Base-by-base conservation (phyloP, 2,113 vertebrate genomes). In the Alexandromys fortis region DNA sequence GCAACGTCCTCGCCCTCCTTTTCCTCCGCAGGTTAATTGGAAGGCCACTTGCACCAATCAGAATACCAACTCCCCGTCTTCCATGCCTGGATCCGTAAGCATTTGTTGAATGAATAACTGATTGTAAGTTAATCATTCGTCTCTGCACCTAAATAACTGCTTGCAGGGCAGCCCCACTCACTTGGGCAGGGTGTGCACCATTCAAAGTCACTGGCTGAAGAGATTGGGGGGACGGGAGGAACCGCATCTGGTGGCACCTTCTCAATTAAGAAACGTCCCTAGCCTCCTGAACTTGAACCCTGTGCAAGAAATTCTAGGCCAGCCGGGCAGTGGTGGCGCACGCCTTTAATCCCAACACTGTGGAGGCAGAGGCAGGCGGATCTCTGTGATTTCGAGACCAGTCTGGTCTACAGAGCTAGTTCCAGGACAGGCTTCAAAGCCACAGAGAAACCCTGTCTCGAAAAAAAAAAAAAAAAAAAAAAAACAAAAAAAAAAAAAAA, bases 21-120 rank as follows among this genome's bases (percentile, higher is more conserved):
- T 75, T 35, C 33, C 75, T 63, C 26, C 1, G 4, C 19, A 7
- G 21, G 22, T 30, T 45, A 38, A n/a, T 0, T 42, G 19, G 9
- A 11, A 0, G 72, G 45, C 19, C 47, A 33, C 3, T 10, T 2
- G 4, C 26, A 28, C 21, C 8, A 73, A 9, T 17, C 8, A n/a
- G 82, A 61, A 42, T 1, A 19, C 21, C 47, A 9, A 16, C 30
- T 17, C 9, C 47, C 65, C 45, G 45, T n/a, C 8, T 28, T 21
- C n/a, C 47, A 24, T 0, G 10, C 26, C 63, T 26, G 65, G 58
- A 85, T 93, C 45, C 21, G 19, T 19, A 14, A 73, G 72, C 35
- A 45, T 22, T 21, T 42, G 12, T 1, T 35, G 42, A 79, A 38
- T 47, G 45, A 86, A 4, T 7, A 24, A 26, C 7, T 9, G 21